Conservation (phyloP, 2,888 invertebrate genomes). For the Sphaerophoria taeniata region DNA sequence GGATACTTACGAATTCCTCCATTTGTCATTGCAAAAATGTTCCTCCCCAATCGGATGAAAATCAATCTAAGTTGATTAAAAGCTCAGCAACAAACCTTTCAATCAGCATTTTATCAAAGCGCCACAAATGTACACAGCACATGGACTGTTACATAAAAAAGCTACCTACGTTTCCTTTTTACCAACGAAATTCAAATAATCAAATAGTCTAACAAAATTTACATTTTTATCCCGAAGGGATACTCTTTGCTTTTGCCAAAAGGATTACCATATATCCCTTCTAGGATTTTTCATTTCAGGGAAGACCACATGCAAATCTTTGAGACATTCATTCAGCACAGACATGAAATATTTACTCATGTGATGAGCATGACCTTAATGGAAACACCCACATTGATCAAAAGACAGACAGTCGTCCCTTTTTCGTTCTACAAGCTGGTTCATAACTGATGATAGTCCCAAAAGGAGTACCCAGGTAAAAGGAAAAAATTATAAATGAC, state of each 20-base stretch:
- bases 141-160: background rate
- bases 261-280: slow-evolving; percentile 15
- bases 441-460: background rate
- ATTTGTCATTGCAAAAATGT: too few relatives aligned
- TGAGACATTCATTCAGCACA: slow-evolving; percentile 2
- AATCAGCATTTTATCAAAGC: too few relatives aligned
- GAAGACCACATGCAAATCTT: slow-evolving; percentile 19
- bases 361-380: slow-evolving; percentile 16
- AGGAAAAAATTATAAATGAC: slow-evolving; percentile 8
- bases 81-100: slow-evolving; percentile 6
- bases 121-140: background rate
- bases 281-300: background rate
- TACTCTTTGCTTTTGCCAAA: slow-evolving; percentile 3
- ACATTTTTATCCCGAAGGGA: slow-evolving; percentile 22
- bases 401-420: slow-evolving; percentile 2
- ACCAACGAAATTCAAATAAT: slow-evolving; percentile 28
- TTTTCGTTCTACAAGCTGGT: background rate
- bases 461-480: slow-evolving; percentile 3
- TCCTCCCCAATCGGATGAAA: background rate
- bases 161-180: background rate
- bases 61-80: slow-evolving; percentile 39
- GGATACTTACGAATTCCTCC: too few relatives aligned
- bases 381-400: background rate
- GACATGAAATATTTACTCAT: slow-evolving; percentile 29
- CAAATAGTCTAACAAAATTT: slow-evolving; percentile 30